These are phyloP conservation scores for Phyllotreta cruciferae DNA, from an alignment of 2,888 invertebrate species.

Conservation along the genomic window DNA sequence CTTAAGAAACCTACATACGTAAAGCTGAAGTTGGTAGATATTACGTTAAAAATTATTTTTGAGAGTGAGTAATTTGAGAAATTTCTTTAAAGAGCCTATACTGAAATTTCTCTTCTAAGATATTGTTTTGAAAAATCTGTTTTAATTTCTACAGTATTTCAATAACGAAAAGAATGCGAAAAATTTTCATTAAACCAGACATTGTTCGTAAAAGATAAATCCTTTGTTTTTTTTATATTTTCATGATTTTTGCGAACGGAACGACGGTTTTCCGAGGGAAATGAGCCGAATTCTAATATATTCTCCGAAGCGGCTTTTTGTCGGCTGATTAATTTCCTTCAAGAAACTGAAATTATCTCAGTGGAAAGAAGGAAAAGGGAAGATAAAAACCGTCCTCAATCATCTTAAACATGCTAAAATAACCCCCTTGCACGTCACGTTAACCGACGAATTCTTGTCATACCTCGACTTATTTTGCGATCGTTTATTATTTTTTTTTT, in stretches of 20 bases:
- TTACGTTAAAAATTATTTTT: too few species aligned
- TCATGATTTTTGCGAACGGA: neutral
- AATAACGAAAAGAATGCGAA: too few species aligned
- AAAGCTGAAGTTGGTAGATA: too few species aligned
- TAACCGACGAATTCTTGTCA: conserved; percentile 2
- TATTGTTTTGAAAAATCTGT: too few species aligned
- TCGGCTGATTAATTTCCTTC: conserved; percentile 9
- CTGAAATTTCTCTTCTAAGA: too few species aligned
- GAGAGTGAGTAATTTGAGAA: too few species aligned
- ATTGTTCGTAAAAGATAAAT: conserved; percentile 5
- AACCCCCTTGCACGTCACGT: conserved; percentile 2
- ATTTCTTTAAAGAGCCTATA: too few species aligned
- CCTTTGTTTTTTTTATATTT: conserved; percentile 3
- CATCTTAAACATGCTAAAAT: conserved; percentile 10
- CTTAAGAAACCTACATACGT: too few species aligned
- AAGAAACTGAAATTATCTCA: conserved; percentile 8
- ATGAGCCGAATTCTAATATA: conserved; percentile 9
- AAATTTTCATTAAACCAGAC: neutral
- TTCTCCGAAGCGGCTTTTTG: conserved; percentile 6
- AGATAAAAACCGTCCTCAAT: conserved; percentile 7
- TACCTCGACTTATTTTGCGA: conserved; percentile 2
- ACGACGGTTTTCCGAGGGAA: neutral
- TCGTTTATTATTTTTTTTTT: conserved; percentile 9
- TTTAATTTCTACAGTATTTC: too few species aligned
- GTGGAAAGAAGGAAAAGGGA: neutral